Base-by-base conservation (phyloP, 2,113 vertebrate genomes). In the Reinhardtius hippoglossoides region DNA sequence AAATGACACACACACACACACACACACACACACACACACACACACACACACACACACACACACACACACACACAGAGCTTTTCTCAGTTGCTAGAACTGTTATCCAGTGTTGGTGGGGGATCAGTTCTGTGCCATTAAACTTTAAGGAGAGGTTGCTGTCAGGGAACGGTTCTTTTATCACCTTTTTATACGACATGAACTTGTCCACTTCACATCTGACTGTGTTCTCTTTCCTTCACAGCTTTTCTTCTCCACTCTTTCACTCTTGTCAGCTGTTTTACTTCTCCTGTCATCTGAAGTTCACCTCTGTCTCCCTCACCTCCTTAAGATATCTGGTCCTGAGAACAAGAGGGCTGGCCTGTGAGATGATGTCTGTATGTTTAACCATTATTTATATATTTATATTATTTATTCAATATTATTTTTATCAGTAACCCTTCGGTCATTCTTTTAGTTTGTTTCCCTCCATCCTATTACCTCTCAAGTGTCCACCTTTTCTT, bases 71-170 rank as follows among this genome's bases (percentile, higher is more conserved):
- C 46, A 54, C 18, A 58, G 9, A 42, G 60, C 42, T 81, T 85
- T 87, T 87, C 74, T 78, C 78, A 71, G 76, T 60, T 75, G 76
- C 67, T 86, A 67, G 78, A 81, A 69, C 35, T 76, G 73, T 86
- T 80, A 74, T 58, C 59, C 67, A 74, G 35, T n/a, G 44, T 61
- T 81, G 70, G 35, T 74, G 35, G 31, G 44, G 57, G 60, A 80
- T 87, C 46, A 50, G 44, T 86, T 69, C 44, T 71, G 79, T 84
- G 75, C 68, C 68, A 78, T 87, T 84, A 79, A 81, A 87, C 57
- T 86, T 86, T 84, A 82, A 84, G 55, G 24, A 68, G 64, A 71
- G 54, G 50, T 70, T 50, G 46, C 68, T 86, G 71, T 76, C 76
- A 69, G 67, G 71, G 59, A 72, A 31, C 20, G 5, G 13, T 67